Base-by-base conservation (phyloP, 2,888 invertebrate genomes). In the Dryobotodes eremita region DNA sequence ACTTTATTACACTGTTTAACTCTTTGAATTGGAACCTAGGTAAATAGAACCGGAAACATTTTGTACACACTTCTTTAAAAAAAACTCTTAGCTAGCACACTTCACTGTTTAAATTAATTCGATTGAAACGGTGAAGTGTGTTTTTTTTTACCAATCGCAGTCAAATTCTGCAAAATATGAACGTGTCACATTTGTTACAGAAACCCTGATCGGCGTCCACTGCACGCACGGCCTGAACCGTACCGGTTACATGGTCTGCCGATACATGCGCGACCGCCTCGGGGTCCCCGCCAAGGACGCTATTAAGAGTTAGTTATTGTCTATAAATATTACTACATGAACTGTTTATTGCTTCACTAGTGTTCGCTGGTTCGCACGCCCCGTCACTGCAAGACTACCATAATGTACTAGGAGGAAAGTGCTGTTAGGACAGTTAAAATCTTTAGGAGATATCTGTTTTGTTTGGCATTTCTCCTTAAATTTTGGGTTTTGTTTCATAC, bases 221-320 rank as follows among this genome's bases (percentile, higher is more conserved):
- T 98, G 98, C 93, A 98, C 98, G 1, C 98, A 98, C 91, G 98
- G 98, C 8, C 95, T 98, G 83, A 98, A 98, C 93, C 97, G 98
- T 85, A 98, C 98, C 15, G 98, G 98, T 8, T 98, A 98, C 92
- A 97, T 98, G 92, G 98, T 98, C 87, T 98, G 98, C 93, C 97
- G 98, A 90, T 98, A 97, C 93, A 97, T 98, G 97, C 97, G 98
- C 76, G 97, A 98, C 82, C 97, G 97, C 77, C 93, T 98, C 91
- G 96, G 97, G 46, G 95, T 98, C 84, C 90, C 95, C 5, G 97
- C 97, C 23, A 89, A 94, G 36, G 96, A 97, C 64, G 98, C 98
- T 64, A 97, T 98, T 75, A 92, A 96, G 90, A 96, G 98, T 98
- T 95, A 94, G 95, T 94, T 83, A 75, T 79, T 81, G 73, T 84